Conservation (phyloP, 92 coral and sea anemone species). For the Galaxea fascicularis region DNA sequence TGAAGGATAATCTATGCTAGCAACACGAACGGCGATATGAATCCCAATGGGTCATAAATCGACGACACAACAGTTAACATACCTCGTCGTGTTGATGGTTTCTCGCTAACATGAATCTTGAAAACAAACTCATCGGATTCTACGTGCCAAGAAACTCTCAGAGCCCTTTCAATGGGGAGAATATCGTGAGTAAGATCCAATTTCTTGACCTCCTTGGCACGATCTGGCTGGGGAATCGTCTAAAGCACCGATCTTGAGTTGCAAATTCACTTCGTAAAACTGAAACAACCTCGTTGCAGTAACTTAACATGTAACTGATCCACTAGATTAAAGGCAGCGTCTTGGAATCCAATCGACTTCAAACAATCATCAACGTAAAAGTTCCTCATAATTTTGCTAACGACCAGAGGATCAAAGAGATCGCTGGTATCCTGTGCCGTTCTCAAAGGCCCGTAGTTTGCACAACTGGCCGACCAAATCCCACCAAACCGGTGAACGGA, state of each 20-base stretch:
- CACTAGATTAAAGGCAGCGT: background rate
- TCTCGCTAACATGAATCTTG: constrained; percentile 35
- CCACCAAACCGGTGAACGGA: constrained; percentile 58
- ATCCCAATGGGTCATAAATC: constrained; percentile 56
- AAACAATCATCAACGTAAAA: constrained; percentile 55
- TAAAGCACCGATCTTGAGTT: constrained; percentile 31
- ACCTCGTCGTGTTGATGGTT: constrained; percentile 59
- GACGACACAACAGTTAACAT: constrained; percentile 42
- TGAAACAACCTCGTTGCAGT: constrained; percentile 16
- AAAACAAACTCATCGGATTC: constrained; percentile 29
- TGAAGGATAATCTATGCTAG: constrained; percentile 55
- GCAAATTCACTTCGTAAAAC: constrained; percentile 41
- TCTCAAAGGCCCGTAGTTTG: constrained; percentile 42
- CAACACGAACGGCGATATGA: constrained; percentile 35
- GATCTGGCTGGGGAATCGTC: constrained; percentile 11
- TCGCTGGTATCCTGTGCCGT: constrained; percentile 41
- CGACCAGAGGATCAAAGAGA: constrained; percentile 23
- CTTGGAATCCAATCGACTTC: constrained; percentile 30
- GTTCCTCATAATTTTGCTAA: constrained; percentile 25
- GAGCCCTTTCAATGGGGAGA: constrained; percentile 37
- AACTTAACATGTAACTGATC: constrained; percentile 5
- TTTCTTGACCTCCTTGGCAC: constrained; percentile 36
- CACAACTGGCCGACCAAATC: constrained; percentile 52
- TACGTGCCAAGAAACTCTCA: constrained; percentile 50
- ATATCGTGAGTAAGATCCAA: constrained; percentile 16